These are phyloP conservation scores for Saccostrea echinata DNA, from an alignment of 1,140 invertebrate species.

Conservation along the genomic window DNA sequence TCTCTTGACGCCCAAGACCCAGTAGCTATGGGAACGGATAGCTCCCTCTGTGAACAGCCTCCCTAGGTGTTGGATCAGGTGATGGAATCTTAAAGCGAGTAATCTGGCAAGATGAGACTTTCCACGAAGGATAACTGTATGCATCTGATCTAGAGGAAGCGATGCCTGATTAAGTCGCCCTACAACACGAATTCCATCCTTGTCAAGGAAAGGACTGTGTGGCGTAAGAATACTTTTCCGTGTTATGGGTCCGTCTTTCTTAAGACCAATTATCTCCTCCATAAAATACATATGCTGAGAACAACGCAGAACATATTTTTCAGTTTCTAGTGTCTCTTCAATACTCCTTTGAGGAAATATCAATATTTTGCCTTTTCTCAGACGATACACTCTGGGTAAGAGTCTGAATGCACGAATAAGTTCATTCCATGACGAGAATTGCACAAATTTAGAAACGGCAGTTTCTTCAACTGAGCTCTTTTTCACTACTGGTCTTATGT, in stretches of 20 bases:
- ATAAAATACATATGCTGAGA: not conserved
- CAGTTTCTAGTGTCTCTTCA: not conserved
- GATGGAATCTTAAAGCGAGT: constrained; percentile 55
- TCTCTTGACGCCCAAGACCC: constrained; percentile 53
- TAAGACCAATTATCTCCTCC: not conserved
- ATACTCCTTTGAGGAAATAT: not conserved
- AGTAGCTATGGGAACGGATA: constrained; percentile 55
- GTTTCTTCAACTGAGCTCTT: not conserved
- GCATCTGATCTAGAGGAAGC: constrained; percentile 30
- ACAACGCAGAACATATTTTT: not conserved
- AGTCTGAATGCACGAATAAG: constrained; percentile 34
- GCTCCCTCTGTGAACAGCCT: constrained; percentile 13
- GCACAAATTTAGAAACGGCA: not conserved
- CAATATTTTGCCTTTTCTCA: not conserved
- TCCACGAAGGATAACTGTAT: constrained; percentile 58
- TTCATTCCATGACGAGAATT: not conserved
- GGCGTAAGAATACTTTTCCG: constrained; percentile 27
- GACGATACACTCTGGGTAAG: not conserved
- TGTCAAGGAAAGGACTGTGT: constrained; percentile 59
- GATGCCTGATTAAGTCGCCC: constrained; percentile 47
- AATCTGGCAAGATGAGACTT: constrained; percentile 50
- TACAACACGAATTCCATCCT: constrained; percentile 59
- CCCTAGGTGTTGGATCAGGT: constrained; percentile 56
- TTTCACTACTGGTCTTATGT: not conserved
- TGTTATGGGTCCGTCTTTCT: not conserved